Evolutionary conservation across 2,797 vertebrate genomes (phyloP).

Genomic region (Propithecus perrieri): DNA sequence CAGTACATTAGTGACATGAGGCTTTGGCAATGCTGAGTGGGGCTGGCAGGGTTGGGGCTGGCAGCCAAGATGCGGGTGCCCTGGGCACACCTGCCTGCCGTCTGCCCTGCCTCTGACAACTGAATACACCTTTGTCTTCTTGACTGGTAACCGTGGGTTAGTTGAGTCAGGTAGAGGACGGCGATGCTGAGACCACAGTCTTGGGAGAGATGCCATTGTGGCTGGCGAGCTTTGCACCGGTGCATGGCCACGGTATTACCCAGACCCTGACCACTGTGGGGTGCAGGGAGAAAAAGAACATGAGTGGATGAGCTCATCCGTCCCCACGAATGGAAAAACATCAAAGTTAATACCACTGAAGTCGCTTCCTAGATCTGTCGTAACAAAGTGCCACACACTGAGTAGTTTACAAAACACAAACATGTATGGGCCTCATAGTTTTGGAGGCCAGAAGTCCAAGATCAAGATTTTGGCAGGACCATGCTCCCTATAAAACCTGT

Average conservation of each 20-base stretch:
- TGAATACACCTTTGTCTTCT: constrained; percentile 49
- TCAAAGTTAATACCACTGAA: background rate
- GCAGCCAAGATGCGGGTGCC: background rate
- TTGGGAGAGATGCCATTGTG: background rate
- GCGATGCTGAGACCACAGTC: background rate
- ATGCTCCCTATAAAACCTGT: background rate
- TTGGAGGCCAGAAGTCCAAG: background rate
- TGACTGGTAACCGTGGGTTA: background rate
- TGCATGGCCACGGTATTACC: rapidly evolving
- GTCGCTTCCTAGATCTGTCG: background rate
- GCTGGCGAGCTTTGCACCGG: background rate
- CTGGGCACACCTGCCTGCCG: constrained; percentile 63
- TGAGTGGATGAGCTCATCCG: background rate
- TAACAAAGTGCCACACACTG: background rate
- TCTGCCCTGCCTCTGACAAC: constrained; percentile 49
- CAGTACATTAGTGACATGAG: background rate
- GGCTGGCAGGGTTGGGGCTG: constrained; percentile 54
- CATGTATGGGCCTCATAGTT: background rate
- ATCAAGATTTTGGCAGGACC: background rate
- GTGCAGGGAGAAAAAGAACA: background rate
- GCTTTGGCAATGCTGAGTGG: constrained; percentile 48
- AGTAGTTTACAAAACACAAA: background rate
- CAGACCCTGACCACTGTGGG: background rate
- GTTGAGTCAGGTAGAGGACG: background rate
- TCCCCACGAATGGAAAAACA: background rate